phyloP scores from a whole-genome alignment of 37 sponge, comb jelly and placozoan genomes.

The Tethya wilhelma region DNA sequence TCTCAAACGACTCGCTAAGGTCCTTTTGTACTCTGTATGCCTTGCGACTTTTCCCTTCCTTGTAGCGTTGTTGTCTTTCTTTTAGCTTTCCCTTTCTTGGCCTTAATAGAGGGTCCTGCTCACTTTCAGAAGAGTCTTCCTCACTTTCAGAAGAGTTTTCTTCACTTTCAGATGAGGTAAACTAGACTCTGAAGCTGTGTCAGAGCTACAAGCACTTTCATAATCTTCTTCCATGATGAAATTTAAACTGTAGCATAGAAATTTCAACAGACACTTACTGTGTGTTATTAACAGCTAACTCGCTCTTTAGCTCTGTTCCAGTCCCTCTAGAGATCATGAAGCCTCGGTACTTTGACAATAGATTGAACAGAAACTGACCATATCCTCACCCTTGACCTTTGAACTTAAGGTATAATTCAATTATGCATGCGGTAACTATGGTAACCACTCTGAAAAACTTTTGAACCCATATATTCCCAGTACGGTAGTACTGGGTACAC shows the following conservation, averaged over 20 bases:
- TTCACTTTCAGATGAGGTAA: neutral
- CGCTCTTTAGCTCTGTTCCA: too few species aligned
- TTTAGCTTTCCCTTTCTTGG: neutral
- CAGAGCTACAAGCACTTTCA: too few species aligned
- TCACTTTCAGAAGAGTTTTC: neutral
- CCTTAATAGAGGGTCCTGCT: neutral
- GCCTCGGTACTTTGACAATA: too few species aligned
- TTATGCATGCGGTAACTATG: neutral
- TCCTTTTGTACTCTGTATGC: neutral
- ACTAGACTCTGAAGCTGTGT: too few species aligned
- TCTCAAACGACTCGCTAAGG: neutral
- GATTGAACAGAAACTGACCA: neutral
- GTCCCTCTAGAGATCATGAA: too few species aligned
- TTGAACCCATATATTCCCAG: conserved; percentile 4
- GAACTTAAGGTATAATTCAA: neutral
- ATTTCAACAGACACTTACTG: too few species aligned
- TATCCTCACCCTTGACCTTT: neutral
- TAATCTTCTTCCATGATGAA: too few species aligned
- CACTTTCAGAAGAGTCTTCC: neutral
- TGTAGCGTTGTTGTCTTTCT: neutral
- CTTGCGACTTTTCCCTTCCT: neutral
- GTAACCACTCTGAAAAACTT: neutral
- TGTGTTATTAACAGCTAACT: too few species aligned
- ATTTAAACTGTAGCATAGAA: too few species aligned
- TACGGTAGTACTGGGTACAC: too few species aligned